phyloP scores from a whole-genome alignment of 92 coral and sea anemone species.

The Paragorgia papillata region DNA sequence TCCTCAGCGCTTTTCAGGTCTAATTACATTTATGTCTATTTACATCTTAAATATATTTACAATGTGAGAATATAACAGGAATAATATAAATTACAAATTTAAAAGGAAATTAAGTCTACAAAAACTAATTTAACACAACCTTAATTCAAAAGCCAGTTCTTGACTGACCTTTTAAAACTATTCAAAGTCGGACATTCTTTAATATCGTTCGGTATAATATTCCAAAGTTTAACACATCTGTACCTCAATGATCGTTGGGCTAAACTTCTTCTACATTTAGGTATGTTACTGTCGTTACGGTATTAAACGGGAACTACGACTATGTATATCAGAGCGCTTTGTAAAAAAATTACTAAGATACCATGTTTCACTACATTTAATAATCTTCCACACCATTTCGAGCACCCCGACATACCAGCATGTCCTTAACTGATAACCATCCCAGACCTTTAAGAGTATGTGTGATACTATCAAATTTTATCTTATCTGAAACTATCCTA shows the following conservation, averaged over 20 bases:
- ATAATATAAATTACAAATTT: background rate
- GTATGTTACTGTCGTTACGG: background rate
- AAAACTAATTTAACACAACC: too few species aligned
- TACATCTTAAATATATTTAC: background rate
- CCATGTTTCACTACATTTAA: background rate
- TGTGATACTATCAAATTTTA: too few species aligned
- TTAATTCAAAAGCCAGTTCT: background rate
- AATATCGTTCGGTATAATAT: background rate
- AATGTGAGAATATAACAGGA: background rate
- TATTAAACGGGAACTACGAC: background rate
- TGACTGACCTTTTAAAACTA: background rate
- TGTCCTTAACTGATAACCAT: too few species aligned
- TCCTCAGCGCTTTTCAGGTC: conserved; percentile 27
- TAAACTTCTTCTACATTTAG: conserved; percentile 7
- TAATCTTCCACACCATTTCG: background rate
- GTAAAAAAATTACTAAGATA: too few species aligned
- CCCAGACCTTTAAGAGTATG: too few species aligned
- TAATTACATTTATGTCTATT: conserved; percentile 14
- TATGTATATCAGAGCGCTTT: conserved; percentile 1
- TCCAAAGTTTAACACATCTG: conserved; percentile 2
- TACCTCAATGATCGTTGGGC: conserved; percentile 20
- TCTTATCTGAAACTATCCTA: too few species aligned
- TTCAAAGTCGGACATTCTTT: background rate
- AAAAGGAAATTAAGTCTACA: background rate
- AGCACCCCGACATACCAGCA: too few species aligned